Percentiles rank a stretch among this genome's conserved stretches.
These are phyloP conservation scores for Cercopithecus diana DNA, from an alignment of 2,797 vertebrate genomes.

Conservation along the genomic window DNA sequence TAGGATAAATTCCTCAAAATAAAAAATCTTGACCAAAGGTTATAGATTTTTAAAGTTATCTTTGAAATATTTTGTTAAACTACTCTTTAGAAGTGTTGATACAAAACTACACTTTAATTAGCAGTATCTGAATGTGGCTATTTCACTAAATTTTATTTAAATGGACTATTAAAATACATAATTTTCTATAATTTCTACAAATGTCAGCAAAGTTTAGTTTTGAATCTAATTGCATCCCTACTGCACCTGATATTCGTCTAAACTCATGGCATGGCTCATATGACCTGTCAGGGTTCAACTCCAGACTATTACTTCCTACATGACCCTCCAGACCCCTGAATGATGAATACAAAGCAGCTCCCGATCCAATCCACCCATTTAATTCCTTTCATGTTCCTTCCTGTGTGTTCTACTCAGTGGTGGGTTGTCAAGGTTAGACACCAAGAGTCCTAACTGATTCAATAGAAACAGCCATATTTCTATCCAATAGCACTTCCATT, in stretches of 20 bases:
- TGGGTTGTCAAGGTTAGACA: background rate
- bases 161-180: background rate
- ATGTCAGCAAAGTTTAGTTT: background rate
- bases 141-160: background rate
- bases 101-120: background rate
- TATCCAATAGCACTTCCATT: background rate
- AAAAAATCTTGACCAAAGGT: background rate
- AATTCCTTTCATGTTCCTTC: background rate
- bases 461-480: background rate
- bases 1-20: background rate
- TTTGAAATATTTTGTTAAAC: background rate
- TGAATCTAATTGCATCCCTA: background rate
- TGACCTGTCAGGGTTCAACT: background rate
- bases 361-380: background rate
- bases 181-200: background rate
- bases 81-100: background rate
- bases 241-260: fast-evolving
- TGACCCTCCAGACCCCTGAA: background rate
- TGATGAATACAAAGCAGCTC: background rate
- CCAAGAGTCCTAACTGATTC: background rate
- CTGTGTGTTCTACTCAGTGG: background rate
- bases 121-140: background rate
- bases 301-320: fast-evolving
- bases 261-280: too few species aligned
- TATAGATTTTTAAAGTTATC: background rate